Evolutionary conservation across 2,113 vertebrate genomes (phyloP), one percentile per base, ranked within the genome.

Genomic region (Pholis gunnellus): DNA sequence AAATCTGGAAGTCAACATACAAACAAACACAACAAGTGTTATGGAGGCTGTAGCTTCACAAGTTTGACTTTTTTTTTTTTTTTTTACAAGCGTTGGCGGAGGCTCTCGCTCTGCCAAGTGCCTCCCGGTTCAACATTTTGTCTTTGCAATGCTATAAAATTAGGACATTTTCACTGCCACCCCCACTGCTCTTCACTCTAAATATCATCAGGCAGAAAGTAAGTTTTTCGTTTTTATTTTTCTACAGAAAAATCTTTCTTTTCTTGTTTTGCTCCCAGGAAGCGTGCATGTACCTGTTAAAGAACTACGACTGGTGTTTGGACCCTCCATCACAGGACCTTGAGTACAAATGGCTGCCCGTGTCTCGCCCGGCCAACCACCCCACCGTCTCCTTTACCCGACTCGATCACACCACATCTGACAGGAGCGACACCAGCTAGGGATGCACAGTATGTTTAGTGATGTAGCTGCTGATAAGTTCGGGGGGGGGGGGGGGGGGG

Each of bases 331-430:
- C 79, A 1, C 88, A 94, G 78, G 84, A 93, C 72, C 85, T 92
- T 0, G 71, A 88, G 54, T 93, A 93, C 82, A 94, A 94, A 87
- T 94, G 93, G 91, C 92, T 94, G 82, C 93, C 93, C 11, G 91
- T 94, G 69, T 94, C 90, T 83, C 86, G 88, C 10, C 94, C 92
- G 1, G 34, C 71, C 50, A 56, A 65, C 38, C 86, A 69, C 15
- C 88, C 84, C 57, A 79, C 69, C 15, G 0, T 93, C 77, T 77
- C 83, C 85, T 93, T 94, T 74, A 92, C 66, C 44, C 65, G 8
- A 29, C 75, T 75, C 84, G 82, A 91, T 73, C 64, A n/a, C 29
- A 74, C 65, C 38, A 9, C 31, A 82, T 73, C 64, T 64, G 86
- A 75, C 64, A 34, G 59, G 18, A 75, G 31, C 18, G 20, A 70